Conservation (phyloP, 2,797 vertebrate genomes). For the Centropyge bicolor region DNA sequence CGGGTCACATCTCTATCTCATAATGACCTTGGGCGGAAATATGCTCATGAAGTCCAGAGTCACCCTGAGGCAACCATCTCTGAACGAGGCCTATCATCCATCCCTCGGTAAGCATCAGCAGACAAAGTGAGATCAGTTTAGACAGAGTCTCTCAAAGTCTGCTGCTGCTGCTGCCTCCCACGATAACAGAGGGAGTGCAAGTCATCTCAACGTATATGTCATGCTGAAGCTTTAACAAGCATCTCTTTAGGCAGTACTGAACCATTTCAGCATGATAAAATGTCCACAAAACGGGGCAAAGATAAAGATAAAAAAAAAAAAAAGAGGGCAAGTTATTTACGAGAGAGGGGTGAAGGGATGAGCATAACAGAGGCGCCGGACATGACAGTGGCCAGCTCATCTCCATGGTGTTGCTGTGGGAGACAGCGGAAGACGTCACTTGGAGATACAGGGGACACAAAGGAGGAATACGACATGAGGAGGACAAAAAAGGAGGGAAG, state of each 20-base stretch:
- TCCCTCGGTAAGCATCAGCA: constrained; percentile 58
- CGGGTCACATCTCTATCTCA: constrained; percentile 71
- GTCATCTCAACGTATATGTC: constrained; percentile 66
- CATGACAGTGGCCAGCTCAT: constrained; percentile 83
- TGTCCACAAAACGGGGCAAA: constrained; percentile 71
- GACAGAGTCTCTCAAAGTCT: constrained; percentile 58
- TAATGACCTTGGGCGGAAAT: constrained; percentile 63
- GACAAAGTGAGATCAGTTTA: constrained; percentile 46
- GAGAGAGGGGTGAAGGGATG: constrained; percentile 82
- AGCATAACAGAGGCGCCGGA: constrained; percentile 86
- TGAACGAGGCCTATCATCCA: constrained; percentile 77
- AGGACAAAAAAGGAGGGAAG: constrained; percentile 55
- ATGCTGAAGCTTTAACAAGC: constrained; percentile 77
- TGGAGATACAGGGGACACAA: constrained; percentile 82
- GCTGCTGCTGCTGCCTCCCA: constrained; percentile 36
- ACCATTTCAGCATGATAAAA: constrained; percentile 73
- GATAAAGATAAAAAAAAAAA: constrained; percentile 78
- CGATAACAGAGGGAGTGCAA: constrained; percentile 51
- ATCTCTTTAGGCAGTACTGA: constrained; percentile 54
- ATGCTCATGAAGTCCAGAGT: constrained; percentile 54
- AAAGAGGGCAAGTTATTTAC: constrained; percentile 84
- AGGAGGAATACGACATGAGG: constrained; percentile 78
- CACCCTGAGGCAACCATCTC: constrained; percentile 61
- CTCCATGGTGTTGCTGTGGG: constrained; percentile 87
- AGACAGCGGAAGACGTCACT: constrained; percentile 86